Evolutionary conservation across 1,140 invertebrate species (phyloP), one percentile per base, ranked within the genome.

Genomic region (Drosophila nebulosa): DNA sequence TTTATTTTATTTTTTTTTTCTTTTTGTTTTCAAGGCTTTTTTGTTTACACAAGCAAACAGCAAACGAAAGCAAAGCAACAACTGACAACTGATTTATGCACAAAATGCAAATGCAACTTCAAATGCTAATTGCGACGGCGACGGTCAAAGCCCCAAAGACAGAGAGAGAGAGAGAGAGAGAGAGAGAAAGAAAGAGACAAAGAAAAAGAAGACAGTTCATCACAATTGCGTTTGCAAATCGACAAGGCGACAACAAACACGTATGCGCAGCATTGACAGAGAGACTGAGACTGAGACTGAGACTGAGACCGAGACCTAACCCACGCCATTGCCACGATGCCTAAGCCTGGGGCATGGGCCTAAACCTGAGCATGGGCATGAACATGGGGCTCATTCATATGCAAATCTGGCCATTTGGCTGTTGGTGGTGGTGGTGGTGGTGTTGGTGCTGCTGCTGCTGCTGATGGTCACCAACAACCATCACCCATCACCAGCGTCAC

Each of bases 61-160:
- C 39, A 42, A 42, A 42, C 35, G 10, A 36, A 36, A 39, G 30
- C 30, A 32, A 32, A 32, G 10, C 10, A 22, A 64, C 72, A 7
- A 46, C 9, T 46, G 39, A 46, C 32, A 46, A 62, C 51, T 86
- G 83, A 86, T 83, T 86, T 88, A 86, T 86, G 78, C 83, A 61
- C 50, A 42, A 76, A 88, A 88, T 88, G 83, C 75, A 88, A 78
- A 88, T 88, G 83, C 78, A 86, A 88, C 83, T 88, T 88, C 83
- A 88, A 88, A 88, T 88, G 83, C 83, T 88, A 88, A 88, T 88
- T 88, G 84, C 84, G 83, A 68, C 83, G 83, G 71, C 78, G 72
- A 88, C 84, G 83, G 83, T 83, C 83, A 86, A 88, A 86, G 83
- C 27, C 51, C 36, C 62, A 58, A 56, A 59, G 26, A 39, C 36